phyloP scores from a whole-genome alignment of 2,113 vertebrate species.

The Microcebus ravelobensis region DNA sequence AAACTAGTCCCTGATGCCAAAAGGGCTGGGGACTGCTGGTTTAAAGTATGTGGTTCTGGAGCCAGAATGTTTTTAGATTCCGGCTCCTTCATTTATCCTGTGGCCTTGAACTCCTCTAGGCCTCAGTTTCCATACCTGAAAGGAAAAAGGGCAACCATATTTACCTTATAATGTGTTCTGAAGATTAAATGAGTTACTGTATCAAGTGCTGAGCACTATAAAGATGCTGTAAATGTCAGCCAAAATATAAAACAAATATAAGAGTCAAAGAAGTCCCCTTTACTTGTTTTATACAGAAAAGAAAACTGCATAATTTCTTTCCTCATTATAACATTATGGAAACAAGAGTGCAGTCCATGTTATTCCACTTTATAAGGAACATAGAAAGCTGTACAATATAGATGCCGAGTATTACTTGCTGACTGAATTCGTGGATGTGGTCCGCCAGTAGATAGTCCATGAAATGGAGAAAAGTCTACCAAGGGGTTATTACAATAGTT shows the following conservation, averaged over 20 bases:
- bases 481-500: conserved; percentile 27
- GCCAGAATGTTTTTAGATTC: background rate
- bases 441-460: background rate
- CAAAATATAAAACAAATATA: conserved; percentile 30
- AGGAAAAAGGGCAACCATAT: background rate
- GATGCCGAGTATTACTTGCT: background rate
- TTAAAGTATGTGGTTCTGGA: background rate
- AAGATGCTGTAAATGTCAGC: conserved; percentile 21
- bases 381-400: background rate
- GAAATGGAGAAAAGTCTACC: conserved; percentile 26
- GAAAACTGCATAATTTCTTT: background rate
- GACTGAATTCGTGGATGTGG: background rate
- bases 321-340: background rate
- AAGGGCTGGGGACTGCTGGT: too few relatives aligned
- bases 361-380: background rate
- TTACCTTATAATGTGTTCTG: background rate
- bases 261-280: background rate
- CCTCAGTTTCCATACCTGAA: background rate
- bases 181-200: conserved; percentile 20
- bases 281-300: conserved; percentile 39
- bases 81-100: background rate
- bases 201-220: background rate
- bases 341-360: background rate
- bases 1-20: too few relatives aligned
- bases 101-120: background rate